Evolutionary conservation across 2,888 invertebrate species (phyloP), one percentile per base, ranked within the genome.

Genomic region (Brachyptera putata): DNA sequence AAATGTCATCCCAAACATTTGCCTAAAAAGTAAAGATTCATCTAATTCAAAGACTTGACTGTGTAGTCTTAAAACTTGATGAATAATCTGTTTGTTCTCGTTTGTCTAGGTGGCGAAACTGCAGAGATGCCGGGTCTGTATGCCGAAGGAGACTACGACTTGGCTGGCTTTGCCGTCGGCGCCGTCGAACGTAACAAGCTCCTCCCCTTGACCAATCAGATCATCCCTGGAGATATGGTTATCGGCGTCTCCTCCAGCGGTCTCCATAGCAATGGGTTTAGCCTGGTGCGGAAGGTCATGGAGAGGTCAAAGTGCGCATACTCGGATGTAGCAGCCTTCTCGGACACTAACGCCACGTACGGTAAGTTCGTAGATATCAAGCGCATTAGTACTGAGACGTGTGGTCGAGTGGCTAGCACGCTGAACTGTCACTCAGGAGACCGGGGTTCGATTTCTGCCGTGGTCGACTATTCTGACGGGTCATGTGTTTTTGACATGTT

Each of bases 81-180:
- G n/a, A n/a, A n/a, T n/a, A n/a, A n/a, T n/a, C n/a, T n/a, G n/a
- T n/a, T n/a, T n/a, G n/a, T n/a, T n/a, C n/a, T n/a, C n/a, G n/a
- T 30, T 30, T 11, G 7, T 30, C 30, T 26, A 62, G 86, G 86
- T 63, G 97, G 97, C 0, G 97, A 98, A 77, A 97, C 97, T 1
- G 97, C 97, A 0, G 96, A 96, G 77, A 95, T 97, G 95, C 97
- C 98, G 0, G 88, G 91, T 1, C 88, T 98, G 79, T 99, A 98
- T 75, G 79, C 81, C 1, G 75, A 81, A 0, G 91, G 89, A 0
- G 91, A 95, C 66, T 98, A 96, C 75, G 98, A 99, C 75, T 75
- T 98, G 56, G 97, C 96, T 13, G 99, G 98, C 1, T 98, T 98
- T 75, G 87, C 93, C 0, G 92, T 98, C 0, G 98, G 97, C 0